These are phyloP conservation scores for Drosophila melanica DNA, from an alignment of 1,140 invertebrate genomes.

Conservation along the genomic window DNA sequence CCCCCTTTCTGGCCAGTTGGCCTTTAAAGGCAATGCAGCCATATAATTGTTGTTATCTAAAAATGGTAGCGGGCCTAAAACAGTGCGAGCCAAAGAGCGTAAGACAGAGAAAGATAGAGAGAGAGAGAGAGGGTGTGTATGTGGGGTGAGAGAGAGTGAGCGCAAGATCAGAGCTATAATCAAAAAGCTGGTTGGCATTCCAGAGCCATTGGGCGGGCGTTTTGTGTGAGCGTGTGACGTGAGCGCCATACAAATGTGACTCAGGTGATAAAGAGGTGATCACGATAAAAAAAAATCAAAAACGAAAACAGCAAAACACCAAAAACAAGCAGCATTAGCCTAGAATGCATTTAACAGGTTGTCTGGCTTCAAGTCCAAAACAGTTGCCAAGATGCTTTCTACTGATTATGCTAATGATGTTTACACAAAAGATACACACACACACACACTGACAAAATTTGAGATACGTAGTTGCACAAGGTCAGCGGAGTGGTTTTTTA, in stretches of 20 bases:
- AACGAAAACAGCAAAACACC: constrained; percentile 2
- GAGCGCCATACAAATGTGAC: constrained; percentile 71
- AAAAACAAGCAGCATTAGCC: constrained; percentile 1
- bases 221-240: constrained; percentile 53
- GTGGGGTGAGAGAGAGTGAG: neutral
- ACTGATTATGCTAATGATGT: constrained; percentile 59
- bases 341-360: constrained; percentile 36
- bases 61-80: constrained; percentile 67
- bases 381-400: constrained; percentile 34
- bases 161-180: constrained; percentile 20
- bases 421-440: constrained; percentile 58
- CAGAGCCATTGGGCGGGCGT: constrained; percentile 36
- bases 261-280: constrained; percentile 76
- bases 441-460: constrained; percentile 12
- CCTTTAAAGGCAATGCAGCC: constrained; percentile 66
- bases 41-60: constrained; percentile 72
- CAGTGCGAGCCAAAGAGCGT: constrained; percentile 22
- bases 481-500: constrained; percentile 30
- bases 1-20: constrained; percentile 15
- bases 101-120: constrained; percentile 3
- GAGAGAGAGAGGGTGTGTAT: constrained; percentile 19
- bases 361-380: neutral
- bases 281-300: constrained; percentile 30
- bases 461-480: constrained; percentile 43
- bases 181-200: constrained; percentile 58